Evolutionary conservation across 23 tunicate species (phyloP).

Genomic region (Styela clava): DNA sequence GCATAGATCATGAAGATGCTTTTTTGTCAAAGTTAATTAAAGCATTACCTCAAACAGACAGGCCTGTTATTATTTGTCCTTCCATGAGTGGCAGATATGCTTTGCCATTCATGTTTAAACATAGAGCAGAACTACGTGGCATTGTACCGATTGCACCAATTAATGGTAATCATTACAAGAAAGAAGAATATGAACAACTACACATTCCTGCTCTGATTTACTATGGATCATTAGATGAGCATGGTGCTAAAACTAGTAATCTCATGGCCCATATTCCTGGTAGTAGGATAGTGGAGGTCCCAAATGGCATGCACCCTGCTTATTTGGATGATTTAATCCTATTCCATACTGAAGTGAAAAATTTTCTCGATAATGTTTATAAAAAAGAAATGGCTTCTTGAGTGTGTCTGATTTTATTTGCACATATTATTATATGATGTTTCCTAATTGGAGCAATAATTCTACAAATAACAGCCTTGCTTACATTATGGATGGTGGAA

Average conservation of each 20-base stretch:
- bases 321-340: constrained; percentile 53
- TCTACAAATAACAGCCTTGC: no score
- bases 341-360: constrained; percentile 40
- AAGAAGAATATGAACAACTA: constrained; percentile 11
- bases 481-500: no score
- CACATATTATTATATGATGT: not conserved
- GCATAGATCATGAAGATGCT: not conserved
- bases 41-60: not conserved
- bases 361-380: constrained; percentile 27
- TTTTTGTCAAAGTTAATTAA: constrained; percentile 35
- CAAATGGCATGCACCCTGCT: constrained; percentile 55
- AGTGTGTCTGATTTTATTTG: not conserved
- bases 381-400: not conserved
- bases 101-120: constrained; percentile 40
- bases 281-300: constrained; percentile 21
- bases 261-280: constrained; percentile 26
- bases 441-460: not conserved
- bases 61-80: constrained; percentile 58
- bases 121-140: constrained; percentile 22
- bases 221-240: constrained; percentile 53
- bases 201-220: constrained; percentile 45
- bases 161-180: not conserved
- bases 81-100: constrained; percentile 71
- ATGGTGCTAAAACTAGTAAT: constrained; percentile 5
- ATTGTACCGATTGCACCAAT: constrained; percentile 63